Conservation (phyloP, 2,888 invertebrate genomes). For the Spisula subtruncata region DNA sequence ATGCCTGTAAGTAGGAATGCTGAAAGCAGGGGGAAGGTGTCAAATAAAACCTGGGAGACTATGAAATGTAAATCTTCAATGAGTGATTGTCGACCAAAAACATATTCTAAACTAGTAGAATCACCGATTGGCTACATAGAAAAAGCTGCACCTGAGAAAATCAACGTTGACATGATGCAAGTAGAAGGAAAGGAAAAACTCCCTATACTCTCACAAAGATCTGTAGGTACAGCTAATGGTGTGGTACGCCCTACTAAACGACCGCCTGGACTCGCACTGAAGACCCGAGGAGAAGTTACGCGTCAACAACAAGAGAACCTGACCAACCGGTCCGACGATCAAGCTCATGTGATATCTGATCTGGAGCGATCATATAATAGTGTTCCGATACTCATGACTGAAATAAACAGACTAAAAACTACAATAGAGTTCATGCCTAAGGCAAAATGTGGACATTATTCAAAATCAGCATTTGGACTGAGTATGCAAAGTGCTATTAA, state of each 20-base stretch:
- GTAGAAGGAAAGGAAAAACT: not conserved
- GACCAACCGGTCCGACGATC: slow-evolving; percentile 58
- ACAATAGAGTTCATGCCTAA: slow-evolving; percentile 44
- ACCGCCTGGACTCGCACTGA: slow-evolving; percentile 39
- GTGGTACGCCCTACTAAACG: slow-evolving; percentile 11
- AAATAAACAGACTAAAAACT: slow-evolving; percentile 56
- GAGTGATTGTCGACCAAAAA: slow-evolving; percentile 16
- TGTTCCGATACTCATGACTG: slow-evolving; percentile 68
- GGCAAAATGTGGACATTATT: slow-evolving; percentile 52
- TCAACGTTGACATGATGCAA: slow-evolving; percentile 33
- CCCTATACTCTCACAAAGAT: slow-evolving; percentile 26
- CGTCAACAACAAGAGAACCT: slow-evolving; percentile 54
- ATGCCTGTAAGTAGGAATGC: not conserved
- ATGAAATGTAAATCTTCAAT: not conserved
- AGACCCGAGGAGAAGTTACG: slow-evolving; percentile 70
- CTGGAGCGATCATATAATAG: slow-evolving; percentile 70
- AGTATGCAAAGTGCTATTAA: slow-evolving; percentile 67
- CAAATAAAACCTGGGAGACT: not conserved
- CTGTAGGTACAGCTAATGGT: slow-evolving; percentile 40
- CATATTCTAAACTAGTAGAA: slow-evolving; percentile 16
- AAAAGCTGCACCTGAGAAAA: slow-evolving; percentile 41
- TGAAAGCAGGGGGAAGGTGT: not conserved
- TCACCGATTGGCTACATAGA: slow-evolving; percentile 2
- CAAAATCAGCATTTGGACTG: slow-evolving; percentile 63
- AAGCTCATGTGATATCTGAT: slow-evolving; percentile 57